A percentile compares a stretch with the other conserved stretches of the same genome.
These are phyloP conservation scores for Zygogramma bicolorata DNA, from an alignment of 2,888 invertebrate genomes.

Conservation along the genomic window DNA sequence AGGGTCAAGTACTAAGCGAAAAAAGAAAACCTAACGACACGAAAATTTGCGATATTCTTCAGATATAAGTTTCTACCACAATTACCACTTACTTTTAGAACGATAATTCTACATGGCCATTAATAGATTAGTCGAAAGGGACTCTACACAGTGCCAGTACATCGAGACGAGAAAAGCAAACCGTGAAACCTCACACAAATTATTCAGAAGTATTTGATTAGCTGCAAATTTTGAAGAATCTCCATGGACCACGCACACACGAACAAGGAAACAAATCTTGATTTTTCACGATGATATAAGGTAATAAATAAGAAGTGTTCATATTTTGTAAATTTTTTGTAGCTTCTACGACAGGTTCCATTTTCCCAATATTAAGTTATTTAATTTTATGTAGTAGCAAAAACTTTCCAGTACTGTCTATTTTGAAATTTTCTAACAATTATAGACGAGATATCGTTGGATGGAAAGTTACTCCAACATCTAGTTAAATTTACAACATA, in stretches of 20 bases:
- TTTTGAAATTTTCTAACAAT: too few relatives aligned
- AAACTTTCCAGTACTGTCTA: too few relatives aligned
- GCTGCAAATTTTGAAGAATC: not conserved
- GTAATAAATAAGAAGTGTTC: too few relatives aligned
- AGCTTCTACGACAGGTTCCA: too few relatives aligned
- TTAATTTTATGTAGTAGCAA: too few relatives aligned
- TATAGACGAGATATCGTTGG: too few relatives aligned
- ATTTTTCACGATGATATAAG: too few relatives aligned
- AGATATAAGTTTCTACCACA: conserved; percentile 1
- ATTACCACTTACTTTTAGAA: not conserved
- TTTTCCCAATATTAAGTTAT: too few relatives aligned
- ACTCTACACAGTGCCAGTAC: not conserved
- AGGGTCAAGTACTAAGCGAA: not conserved
- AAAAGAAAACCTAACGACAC: not conserved
- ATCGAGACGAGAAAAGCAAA: not conserved
- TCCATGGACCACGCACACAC: not conserved
- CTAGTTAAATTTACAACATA: too few relatives aligned
- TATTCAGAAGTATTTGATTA: not conserved
- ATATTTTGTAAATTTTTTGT: too few relatives aligned
- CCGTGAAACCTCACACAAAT: not conserved
- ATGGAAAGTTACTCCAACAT: too few relatives aligned
- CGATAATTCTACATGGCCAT: not conserved
- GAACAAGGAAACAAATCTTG: too few relatives aligned
- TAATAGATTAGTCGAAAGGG: not conserved
- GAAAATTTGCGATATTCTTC: not conserved